Percentiles rank a stretch among this genome's conserved stretches.
phyloP scores from a whole-genome alignment of 2,113 vertebrate species.

The Trichomycterus rosablanca region DNA sequence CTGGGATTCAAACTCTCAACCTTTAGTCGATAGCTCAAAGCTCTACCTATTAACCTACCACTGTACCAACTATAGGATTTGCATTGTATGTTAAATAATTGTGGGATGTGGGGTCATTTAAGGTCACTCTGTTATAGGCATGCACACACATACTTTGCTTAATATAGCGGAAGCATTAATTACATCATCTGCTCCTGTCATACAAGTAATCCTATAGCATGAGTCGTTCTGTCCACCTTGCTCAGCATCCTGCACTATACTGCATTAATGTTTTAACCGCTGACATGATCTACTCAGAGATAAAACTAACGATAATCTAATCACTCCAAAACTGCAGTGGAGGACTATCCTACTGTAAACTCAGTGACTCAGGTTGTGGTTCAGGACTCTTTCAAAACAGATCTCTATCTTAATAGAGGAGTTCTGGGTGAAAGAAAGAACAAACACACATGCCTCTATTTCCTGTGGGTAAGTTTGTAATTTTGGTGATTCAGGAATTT shows the following conservation, averaged over 20 bases:
- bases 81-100: not conserved
- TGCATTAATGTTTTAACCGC: not conserved
- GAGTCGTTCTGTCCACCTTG: slow-evolving; percentile 4
- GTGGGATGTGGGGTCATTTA: not conserved
- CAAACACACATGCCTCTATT: not conserved
- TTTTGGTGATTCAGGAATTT: too few relatives aligned
- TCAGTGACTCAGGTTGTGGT: not conserved
- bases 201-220: slow-evolving; percentile 46
- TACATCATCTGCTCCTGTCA: slow-evolving; percentile 55
- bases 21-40: too few relatives aligned
- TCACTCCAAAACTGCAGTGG: not conserved
- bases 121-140: too few relatives aligned
- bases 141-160: slow-evolving; percentile 32
- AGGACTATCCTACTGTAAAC: too few relatives aligned
- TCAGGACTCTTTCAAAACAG: not conserved
- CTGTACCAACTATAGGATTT: too few relatives aligned
- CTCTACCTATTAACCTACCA: too few relatives aligned
- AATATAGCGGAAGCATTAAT: slow-evolving; percentile 48
- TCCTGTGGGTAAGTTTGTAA: not conserved
- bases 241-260: not conserved
- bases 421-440: not conserved
- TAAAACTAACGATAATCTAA: not conserved
- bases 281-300: slow-evolving; percentile 1
- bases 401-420: not conserved
- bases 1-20: too few relatives aligned